Base-by-base conservation (phyloP, 2,888 invertebrate genomes). In the Sthenelais limicola region DNA sequence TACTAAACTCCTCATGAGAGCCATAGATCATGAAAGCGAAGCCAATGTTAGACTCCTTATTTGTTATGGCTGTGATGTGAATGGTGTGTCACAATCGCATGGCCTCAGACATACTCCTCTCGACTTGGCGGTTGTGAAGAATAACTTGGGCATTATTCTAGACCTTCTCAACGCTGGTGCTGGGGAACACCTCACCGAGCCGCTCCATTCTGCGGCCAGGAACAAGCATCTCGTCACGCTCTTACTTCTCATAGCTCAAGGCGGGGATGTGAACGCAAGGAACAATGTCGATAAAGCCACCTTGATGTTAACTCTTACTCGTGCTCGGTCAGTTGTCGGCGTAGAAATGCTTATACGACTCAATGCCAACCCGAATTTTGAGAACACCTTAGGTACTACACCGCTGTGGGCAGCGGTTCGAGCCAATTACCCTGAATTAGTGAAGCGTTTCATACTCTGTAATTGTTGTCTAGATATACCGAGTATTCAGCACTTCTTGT, bases 361-460 rank as follows among this genome's bases (percentile, higher is more conserved):
- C 15, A 73, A 73, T 5, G 74, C 74, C 3, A 52, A 73, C 47
- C 68, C 70, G n/a, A 48, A 74, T 38, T 35, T 48, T 15, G 73
- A 73, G 28, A 69, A 62, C 48, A 47, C 38, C 7, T 54, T 74
- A 18, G 74, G 74, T 3, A 72, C 74, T 21, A 69, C 72, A 32
- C 74, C 74, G 35, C 51, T 74, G 0, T 74, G 74, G 74, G 73
- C 74, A 9, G 74, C 74, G 4, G 74, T 73, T 15, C 72, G 69
- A 35, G 28, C 58, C n/a, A 35, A 70, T 1, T 18, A 62, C 47
- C 15, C 35, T 15, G 38, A 70, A 18, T 33, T 73, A 15, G 69
- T 74, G 9, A 66, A 47, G 32, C 24, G 33, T 15, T 73, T 72
- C 24, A 35, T 74, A 24, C 28, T 30, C 12, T 33, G 35, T 21